These are phyloP conservation scores for Amphiura filiformis DNA, from an alignment of 35 echinoderm and acorn worm genomes.

Conservation along the genomic window DNA sequence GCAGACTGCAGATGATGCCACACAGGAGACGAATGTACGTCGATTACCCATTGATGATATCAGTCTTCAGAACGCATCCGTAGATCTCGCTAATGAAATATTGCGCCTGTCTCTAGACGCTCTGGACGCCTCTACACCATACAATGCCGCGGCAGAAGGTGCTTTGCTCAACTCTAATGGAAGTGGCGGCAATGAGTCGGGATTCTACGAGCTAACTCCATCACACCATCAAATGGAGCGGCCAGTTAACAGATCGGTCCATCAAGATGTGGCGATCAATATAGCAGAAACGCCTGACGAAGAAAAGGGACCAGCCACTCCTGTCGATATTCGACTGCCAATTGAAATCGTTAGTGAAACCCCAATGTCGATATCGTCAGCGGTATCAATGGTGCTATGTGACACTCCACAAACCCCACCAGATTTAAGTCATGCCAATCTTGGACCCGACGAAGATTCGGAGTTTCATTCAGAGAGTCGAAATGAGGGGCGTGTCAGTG, in stretches of 20 bases:
- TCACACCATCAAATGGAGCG: neutral
- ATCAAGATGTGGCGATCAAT: neutral
- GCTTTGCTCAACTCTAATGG: neutral
- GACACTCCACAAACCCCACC: neutral
- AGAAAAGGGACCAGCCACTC: neutral
- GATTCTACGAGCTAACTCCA: neutral
- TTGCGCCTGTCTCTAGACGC: neutral
- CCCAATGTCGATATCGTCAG: neutral
- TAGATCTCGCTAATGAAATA: neutral
- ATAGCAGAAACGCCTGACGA: neutral
- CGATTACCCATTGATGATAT: too few species aligned
- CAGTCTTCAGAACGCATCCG: neutral
- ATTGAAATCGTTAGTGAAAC: neutral
- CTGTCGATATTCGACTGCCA: neutral
- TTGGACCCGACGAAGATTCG: too few species aligned
- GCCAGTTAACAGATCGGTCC: neutral
- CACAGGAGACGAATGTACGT: too few species aligned
- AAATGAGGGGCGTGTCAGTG: too few species aligned
- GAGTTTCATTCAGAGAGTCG: too few species aligned
- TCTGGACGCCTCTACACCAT: neutral
- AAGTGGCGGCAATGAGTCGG: neutral
- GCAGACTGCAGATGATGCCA: too few species aligned
- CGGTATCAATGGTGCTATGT: neutral
- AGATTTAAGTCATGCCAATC: too few species aligned
- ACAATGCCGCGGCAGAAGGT: neutral